phyloP scores from a whole-genome alignment of 2,113 vertebrate genomes.

The Eleginops maclovinus region DNA sequence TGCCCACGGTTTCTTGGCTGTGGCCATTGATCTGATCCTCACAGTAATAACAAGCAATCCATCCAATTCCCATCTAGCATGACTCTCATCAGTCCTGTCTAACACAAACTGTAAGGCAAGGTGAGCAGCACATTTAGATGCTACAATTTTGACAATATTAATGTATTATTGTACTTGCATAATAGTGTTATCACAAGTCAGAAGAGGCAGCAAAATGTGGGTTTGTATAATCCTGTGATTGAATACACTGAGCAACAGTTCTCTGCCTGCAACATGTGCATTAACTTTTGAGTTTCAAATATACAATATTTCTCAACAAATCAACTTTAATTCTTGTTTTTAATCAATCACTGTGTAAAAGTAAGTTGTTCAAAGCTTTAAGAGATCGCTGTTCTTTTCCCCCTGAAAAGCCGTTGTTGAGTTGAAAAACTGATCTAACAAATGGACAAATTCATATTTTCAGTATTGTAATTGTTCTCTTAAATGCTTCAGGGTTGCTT shows the following conservation, averaged over 20 bases:
- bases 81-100: constrained; percentile 4
- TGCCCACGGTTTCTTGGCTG: background rate
- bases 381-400: background rate
- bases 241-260: background rate
- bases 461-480: background rate
- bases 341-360: background rate
- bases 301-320: background rate
- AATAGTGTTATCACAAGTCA: constrained; percentile 7
- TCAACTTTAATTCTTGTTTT: background rate
- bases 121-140: constrained; percentile 10
- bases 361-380: background rate
- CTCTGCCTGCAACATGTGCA: background rate
- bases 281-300: background rate
- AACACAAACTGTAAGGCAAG: background rate
- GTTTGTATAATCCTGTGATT: constrained; percentile 8
- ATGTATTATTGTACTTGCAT: background rate
- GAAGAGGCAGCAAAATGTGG: background rate
- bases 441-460: background rate
- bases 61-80: constrained; percentile 21
- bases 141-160: background rate
- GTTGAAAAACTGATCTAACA: background rate
- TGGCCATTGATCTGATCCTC: constrained; percentile 4
- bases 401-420: background rate
- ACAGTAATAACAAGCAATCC: constrained; percentile 17
- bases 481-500: background rate